Percentiles rank a stretch among this genome's conserved stretches.
Conservation (phyloP, 2,113 vertebrate genomes). For the Nycticorax nycticorax region DNA sequence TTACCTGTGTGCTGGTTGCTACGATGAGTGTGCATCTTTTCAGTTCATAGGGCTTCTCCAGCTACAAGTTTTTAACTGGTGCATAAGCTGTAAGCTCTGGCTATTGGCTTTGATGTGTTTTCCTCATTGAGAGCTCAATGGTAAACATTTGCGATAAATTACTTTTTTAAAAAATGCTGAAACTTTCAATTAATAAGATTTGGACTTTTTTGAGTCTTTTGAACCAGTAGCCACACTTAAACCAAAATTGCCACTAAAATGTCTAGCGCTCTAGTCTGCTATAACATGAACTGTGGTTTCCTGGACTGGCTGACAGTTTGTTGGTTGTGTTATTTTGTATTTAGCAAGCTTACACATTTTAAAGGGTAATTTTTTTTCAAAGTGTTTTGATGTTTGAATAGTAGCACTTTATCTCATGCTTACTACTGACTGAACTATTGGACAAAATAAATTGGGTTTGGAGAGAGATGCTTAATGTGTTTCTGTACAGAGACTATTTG, state of each 20-base stretch:
- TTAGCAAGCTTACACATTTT: slow-evolving; percentile 48
- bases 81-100: not conserved
- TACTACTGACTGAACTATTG: slow-evolving; percentile 79
- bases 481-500: slow-evolving; percentile 54
- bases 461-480: slow-evolving; percentile 48
- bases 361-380: slow-evolving; percentile 11
- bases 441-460: slow-evolving; percentile 57
- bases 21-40: not conserved
- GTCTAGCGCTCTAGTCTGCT: not conserved
- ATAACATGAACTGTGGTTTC: not conserved
- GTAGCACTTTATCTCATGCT: slow-evolving; percentile 82
- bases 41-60: not conserved
- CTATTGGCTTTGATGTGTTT: not conserved
- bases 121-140: not conserved
- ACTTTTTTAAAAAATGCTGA: not conserved
- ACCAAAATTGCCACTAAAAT: not conserved
- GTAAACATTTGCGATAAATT: not conserved
- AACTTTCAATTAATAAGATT: not conserved
- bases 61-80: not conserved
- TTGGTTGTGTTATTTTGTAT: slow-evolving; percentile 43
- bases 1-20: not conserved
- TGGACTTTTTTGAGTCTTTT: not conserved
- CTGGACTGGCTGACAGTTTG: slow-evolving; percentile 36
- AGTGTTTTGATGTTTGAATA: slow-evolving; percentile 72
- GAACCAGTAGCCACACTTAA: not conserved